Evolutionary conservation across 1,140 invertebrate genomes (phyloP).

Genomic region (Drosophila arawakana): DNA sequence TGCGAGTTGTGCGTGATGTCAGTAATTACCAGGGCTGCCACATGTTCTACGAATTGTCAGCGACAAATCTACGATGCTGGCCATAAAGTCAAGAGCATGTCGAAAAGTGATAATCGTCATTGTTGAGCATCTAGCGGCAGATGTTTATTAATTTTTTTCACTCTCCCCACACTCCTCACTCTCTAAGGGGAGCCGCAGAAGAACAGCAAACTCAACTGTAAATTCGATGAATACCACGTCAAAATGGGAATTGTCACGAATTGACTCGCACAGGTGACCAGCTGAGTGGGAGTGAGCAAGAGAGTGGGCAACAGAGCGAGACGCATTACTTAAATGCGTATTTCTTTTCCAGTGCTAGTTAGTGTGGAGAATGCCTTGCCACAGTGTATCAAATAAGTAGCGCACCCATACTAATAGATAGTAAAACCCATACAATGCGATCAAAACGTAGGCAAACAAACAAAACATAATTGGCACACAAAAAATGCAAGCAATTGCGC

Average conservation of each 20-base stretch:
- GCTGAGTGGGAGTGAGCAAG: not conserved
- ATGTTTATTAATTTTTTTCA: constrained; percentile 46
- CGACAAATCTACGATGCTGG: constrained; percentile 66
- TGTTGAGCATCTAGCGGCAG: constrained; percentile 42
- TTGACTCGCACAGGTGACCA: constrained; percentile 42
- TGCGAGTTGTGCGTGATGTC: constrained; percentile 68
- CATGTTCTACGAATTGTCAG: constrained; percentile 35
- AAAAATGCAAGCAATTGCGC: constrained; percentile 12
- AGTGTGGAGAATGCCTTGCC: not conserved
- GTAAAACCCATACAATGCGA: constrained; percentile 45
- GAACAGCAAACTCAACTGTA: constrained; percentile 32
- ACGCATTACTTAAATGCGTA: constrained; percentile 14
- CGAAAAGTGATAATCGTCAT: constrained; percentile 65
- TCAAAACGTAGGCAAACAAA: constrained; percentile 35
- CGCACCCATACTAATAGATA: constrained; percentile 30
- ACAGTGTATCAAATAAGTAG: constrained; percentile 38
- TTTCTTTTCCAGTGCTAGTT: constrained; percentile 9
- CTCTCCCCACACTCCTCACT: not conserved
- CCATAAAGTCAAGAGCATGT: constrained; percentile 66
- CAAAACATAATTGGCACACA: constrained; percentile 45
- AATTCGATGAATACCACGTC: constrained; percentile 22
- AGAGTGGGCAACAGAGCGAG: constrained; percentile 6
- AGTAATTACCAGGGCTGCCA: constrained; percentile 59
- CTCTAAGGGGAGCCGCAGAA: not conserved
- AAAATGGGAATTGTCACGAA: constrained; percentile 49